These are phyloP conservation scores for Aphrophora alni DNA, from an alignment of 2,888 invertebrate genomes.

Conservation along the genomic window DNA sequence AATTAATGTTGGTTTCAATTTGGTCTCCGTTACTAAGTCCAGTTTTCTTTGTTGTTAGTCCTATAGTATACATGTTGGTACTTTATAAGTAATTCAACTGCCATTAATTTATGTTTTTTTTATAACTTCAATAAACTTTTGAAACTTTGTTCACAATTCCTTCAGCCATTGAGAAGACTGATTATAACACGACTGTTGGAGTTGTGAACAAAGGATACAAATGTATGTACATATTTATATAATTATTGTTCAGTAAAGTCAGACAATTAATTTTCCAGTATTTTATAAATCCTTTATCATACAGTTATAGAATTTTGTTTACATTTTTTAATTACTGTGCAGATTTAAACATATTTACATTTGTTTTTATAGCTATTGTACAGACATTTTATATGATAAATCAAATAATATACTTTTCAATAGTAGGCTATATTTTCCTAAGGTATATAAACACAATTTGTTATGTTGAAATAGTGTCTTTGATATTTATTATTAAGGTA, in stretches of 20 bases:
- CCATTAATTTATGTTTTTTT: neutral
- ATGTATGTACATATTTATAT: too few relatives aligned
- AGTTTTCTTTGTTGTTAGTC: neutral
- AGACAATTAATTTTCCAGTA: neutral
- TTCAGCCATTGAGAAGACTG: constrained; percentile 28
- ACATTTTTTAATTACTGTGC: constrained; percentile 3
- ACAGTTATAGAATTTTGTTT: neutral
- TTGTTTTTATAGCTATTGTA: constrained; percentile 18
- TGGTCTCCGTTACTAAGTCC: neutral
- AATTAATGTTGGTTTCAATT: neutral
- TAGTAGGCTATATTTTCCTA: constrained; percentile 35
- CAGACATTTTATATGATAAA: constrained; percentile 34
- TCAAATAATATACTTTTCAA: constrained; percentile 29
- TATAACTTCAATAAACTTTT: neutral
- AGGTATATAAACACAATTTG: constrained; percentile 24
- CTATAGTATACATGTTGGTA: neutral
- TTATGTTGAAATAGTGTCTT: constrained; percentile 35
- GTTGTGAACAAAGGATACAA: constrained; percentile 12
- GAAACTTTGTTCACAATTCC: constrained; percentile 15
- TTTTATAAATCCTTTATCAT: constrained; percentile 6
- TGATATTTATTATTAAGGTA: constrained; percentile 17
- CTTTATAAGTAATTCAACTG: neutral
- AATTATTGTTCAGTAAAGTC: neutral
- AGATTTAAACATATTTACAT: constrained; percentile 22
- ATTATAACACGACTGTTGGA: constrained; percentile 27